Percentiles rank a stretch among this genome's conserved stretches.
phyloP scores from a whole-genome alignment of 2,113 vertebrate species.

The Amazona guildingii region DNA sequence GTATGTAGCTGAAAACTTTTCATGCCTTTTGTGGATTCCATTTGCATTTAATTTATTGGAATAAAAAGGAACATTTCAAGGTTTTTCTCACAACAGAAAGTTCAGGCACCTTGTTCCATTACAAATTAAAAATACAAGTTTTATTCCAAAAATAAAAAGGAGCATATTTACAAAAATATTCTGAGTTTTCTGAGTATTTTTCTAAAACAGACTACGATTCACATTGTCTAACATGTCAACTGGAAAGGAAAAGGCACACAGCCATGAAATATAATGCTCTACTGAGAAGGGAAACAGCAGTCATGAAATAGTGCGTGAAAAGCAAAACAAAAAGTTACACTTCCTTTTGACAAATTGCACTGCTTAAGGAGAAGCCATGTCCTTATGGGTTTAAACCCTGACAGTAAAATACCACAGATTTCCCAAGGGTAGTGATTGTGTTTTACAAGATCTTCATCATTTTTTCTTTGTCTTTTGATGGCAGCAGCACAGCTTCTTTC shows the following conservation, averaged over 20 bases:
- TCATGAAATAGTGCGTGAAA: neutral
- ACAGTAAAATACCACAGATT: conserved; percentile 18
- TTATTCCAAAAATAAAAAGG: neutral
- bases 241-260: neutral
- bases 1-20: neutral
- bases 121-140: neutral
- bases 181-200: neutral
- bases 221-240: neutral
- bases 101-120: neutral
- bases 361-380: conserved; percentile 11
- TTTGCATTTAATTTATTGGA: neutral
- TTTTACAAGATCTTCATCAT: conserved; percentile 28
- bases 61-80: neutral
- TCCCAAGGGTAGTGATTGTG: neutral
- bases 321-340: conserved; percentile 35
- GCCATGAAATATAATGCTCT: neutral
- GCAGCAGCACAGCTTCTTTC: neutral
- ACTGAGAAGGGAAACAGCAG: neutral
- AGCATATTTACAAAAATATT: neutral
- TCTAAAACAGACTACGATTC: neutral
- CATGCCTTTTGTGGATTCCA: neutral
- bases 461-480: conserved; percentile 6
- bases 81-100: neutral
- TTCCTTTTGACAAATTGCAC: neutral
- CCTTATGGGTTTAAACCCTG: conserved; percentile 29